Conservation (phyloP, 2,113 vertebrate genomes). For the Falcunculus frontatus region DNA sequence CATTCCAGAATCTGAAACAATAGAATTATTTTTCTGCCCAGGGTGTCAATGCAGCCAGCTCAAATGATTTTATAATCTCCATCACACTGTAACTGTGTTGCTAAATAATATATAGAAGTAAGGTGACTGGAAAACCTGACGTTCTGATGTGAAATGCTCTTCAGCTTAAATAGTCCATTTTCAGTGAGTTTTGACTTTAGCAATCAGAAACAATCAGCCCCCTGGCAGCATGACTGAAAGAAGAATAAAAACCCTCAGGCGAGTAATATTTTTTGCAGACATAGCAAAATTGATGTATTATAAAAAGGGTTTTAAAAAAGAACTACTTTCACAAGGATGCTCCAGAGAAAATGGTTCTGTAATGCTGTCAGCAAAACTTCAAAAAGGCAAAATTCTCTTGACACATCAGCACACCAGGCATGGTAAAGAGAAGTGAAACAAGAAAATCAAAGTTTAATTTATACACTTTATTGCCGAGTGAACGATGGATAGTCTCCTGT, state of each 20-base stretch:
- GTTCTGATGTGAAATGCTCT: background rate
- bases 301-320: background rate
- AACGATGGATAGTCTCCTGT: background rate
- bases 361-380: conserved; percentile 13
- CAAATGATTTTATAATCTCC: conserved; percentile 10
- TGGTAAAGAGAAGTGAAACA: conserved; percentile 8
- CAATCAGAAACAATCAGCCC: conserved; percentile 42
- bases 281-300: conserved; percentile 6
- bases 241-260: conserved; percentile 31
- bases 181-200: conserved; percentile 5
- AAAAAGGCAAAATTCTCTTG: conserved; percentile 31
- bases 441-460: conserved; percentile 57
- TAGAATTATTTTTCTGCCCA: background rate
- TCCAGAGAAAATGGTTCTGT: conserved; percentile 37
- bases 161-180: conserved; percentile 10
- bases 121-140: conserved; percentile 4
- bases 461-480: background rate
- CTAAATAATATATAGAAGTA: conserved; percentile 17
- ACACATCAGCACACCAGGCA: background rate
- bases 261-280: conserved; percentile 16
- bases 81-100: background rate
- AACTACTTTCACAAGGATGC: conserved; percentile 10
- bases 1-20: background rate
- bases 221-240: conserved; percentile 32
- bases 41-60: background rate